Evolutionary conservation across 2,888 invertebrate species (phyloP).

Genomic region (Andrena chrysosceles): DNA sequence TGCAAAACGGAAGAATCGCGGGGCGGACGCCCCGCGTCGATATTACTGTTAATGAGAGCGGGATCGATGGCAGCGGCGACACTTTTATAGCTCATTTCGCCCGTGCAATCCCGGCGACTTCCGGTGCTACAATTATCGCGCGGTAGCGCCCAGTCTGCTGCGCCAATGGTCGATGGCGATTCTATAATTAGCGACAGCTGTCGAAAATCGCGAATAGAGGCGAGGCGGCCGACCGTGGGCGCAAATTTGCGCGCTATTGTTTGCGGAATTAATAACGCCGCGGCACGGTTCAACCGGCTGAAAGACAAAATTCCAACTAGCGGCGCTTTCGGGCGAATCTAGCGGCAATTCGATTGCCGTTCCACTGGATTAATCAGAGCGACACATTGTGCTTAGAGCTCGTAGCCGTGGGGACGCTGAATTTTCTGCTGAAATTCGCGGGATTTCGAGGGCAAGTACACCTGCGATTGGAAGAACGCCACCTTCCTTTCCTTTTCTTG

Average conservation of each 20-base stretch:
- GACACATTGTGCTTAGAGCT: too few species aligned
- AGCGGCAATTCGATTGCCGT: background rate
- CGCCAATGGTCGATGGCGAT: background rate
- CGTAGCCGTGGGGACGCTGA: too few species aligned
- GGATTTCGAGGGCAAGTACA: too few species aligned
- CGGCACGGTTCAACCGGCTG: background rate
- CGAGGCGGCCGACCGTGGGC: background rate
- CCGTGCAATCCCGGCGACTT: background rate
- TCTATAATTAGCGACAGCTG: slow-evolving; percentile 26
- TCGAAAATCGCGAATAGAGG: slow-evolving; percentile 20
- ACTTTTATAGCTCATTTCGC: background rate
- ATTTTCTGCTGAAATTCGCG: too few species aligned
- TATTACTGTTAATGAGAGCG: too few species aligned
- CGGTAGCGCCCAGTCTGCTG: background rate
- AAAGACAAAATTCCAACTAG: background rate
- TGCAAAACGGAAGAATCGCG: too few species aligned
- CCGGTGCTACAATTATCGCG: slow-evolving; percentile 19
- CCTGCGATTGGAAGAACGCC: too few species aligned
- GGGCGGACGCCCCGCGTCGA: too few species aligned
- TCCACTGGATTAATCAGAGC: too few species aligned
- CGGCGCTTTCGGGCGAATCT: background rate
- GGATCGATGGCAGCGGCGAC: background rate
- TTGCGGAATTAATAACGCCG: slow-evolving; percentile 19
- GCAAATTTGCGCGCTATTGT: slow-evolving; percentile 29
- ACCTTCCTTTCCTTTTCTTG: background rate